Evolutionary conservation across 2,888 invertebrate genomes (phyloP).

Genomic region (Calameuta pallipes): DNA sequence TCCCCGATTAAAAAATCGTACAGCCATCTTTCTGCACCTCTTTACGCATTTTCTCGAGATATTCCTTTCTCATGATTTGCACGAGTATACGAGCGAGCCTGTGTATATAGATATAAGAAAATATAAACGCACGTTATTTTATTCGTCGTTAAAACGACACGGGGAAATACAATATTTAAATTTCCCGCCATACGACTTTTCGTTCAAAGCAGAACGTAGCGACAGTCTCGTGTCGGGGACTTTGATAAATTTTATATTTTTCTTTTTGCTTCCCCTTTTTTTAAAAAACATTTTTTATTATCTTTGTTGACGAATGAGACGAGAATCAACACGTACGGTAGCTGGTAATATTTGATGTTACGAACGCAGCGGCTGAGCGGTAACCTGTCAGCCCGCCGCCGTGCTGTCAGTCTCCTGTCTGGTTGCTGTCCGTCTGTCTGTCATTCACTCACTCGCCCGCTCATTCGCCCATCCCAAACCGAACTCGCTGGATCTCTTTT

Average conservation of each 20-base stretch:
- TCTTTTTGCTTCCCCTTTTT: not conserved
- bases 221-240: not conserved
- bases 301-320: constrained; percentile 58
- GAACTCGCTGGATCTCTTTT: constrained; percentile 33
- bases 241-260: not conserved
- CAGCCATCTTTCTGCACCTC: not conserved
- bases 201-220: not conserved
- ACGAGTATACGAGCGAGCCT: fast-evolving
- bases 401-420: constrained; percentile 70
- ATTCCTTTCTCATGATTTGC: not conserved
- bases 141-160: too few relatives aligned
- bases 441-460: constrained; percentile 43
- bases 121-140: too few relatives aligned
- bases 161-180: not conserved
- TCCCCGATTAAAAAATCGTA: not conserved
- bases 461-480: constrained; percentile 19
- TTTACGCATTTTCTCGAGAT: not conserved
- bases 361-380: constrained; percentile 58
- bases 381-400: constrained; percentile 69
- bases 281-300: constrained; percentile 13
- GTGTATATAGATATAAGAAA: not conserved
- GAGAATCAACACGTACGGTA: constrained; percentile 63
- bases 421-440: constrained; percentile 65
- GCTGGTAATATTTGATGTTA: constrained; percentile 68
- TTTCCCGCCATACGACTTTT: not conserved